These are phyloP conservation scores for Xenopus borealis DNA, from an alignment of 2,113 vertebrate genomes.

Conservation along the genomic window DNA sequence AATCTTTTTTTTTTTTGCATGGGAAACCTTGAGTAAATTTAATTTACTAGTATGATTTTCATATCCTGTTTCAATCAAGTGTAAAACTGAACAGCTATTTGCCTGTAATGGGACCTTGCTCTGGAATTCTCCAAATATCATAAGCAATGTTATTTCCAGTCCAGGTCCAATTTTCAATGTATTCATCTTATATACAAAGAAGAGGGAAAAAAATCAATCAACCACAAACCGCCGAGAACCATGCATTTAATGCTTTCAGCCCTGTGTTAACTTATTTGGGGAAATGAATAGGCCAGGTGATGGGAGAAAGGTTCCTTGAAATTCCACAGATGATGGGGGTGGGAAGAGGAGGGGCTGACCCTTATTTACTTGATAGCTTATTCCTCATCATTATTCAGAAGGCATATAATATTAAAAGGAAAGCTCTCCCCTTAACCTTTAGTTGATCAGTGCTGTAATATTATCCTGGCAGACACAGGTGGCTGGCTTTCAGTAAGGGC, in stretches of 20 bases:
- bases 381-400: slow-evolving; percentile 36
- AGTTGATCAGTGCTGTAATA: slow-evolving; percentile 26
- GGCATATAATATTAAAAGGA: slow-evolving; percentile 23
- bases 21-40: slow-evolving; percentile 40
- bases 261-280: slow-evolving; percentile 40
- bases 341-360: slow-evolving; percentile 9
- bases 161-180: slow-evolving; percentile 50
- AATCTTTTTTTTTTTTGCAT: slow-evolving; percentile 37
- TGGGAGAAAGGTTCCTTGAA: slow-evolving; percentile 37
- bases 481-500: slow-evolving; percentile 1
- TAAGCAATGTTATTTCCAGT: slow-evolving; percentile 40
- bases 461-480: slow-evolving; percentile 15
- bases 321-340: slow-evolving; percentile 12
- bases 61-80: slow-evolving; percentile 21
- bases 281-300: slow-evolving; percentile 43
- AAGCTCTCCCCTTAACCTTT: slow-evolving; percentile 27
- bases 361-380: neutral
- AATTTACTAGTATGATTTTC: slow-evolving; percentile 41
- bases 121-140: slow-evolving; percentile 45
- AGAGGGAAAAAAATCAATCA: slow-evolving; percentile 32
- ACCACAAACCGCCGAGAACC: slow-evolving; percentile 20
- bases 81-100: slow-evolving; percentile 42
- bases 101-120: slow-evolving; percentile 31
- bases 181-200: slow-evolving; percentile 35
- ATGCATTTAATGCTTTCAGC: slow-evolving; percentile 41